Conservation (phyloP, 2,797 vertebrate species). For the Epinephelus coioides region DNA sequence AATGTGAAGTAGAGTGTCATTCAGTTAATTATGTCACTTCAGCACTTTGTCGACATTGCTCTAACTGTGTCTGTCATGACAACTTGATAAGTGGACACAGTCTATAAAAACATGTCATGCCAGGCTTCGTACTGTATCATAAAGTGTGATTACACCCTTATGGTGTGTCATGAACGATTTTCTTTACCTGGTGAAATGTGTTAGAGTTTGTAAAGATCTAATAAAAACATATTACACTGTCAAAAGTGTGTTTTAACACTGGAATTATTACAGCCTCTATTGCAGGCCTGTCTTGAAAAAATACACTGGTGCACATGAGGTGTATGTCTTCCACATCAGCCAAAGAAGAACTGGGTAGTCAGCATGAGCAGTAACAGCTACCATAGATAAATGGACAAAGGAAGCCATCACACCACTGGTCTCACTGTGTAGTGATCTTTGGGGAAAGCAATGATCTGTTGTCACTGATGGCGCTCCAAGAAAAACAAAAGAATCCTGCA, state of each 20-base stretch:
- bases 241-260: background rate
- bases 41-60: background rate
- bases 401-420: background rate
- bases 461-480: background rate
- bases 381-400: background rate
- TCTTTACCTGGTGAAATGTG: background rate
- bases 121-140: background rate
- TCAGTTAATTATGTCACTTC: conserved; percentile 12
- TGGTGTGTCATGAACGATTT: background rate
- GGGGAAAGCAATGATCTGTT: background rate
- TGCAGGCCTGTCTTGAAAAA: background rate
- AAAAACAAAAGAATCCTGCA: conserved; percentile 8
- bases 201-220: too few species aligned
- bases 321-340: background rate
- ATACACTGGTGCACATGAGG: background rate
- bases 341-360: background rate
- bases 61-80: conserved; percentile 12
- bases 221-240: background rate
- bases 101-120: background rate
- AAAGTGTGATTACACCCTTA: background rate
- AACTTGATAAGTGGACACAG: background rate
- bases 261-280: background rate
- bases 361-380: background rate
- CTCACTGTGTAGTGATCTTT: background rate
- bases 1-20: conserved; percentile 6